Base-by-base conservation (phyloP, 23 tunicate species). In the Halocynthia roretzi region DNA sequence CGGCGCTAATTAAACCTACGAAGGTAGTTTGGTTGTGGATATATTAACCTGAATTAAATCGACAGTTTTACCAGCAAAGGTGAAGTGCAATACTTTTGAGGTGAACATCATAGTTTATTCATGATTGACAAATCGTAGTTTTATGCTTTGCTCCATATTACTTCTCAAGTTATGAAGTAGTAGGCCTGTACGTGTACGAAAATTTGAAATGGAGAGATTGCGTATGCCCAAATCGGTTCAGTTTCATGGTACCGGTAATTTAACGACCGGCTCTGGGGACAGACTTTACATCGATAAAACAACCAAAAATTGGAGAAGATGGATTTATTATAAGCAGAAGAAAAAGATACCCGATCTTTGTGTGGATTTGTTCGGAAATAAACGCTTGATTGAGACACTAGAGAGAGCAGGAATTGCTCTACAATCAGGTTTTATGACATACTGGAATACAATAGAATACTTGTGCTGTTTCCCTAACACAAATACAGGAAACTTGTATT, bases 301-400 rank as follows among this genome's bases (percentile, higher is more conserved):
- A 51, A 82, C 93, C 12, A 87, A 70, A 62, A 61, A 71, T 63
- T 87, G 83, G 83, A 67, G 95, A 7, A 80, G 87, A 15, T 88
- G 95, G 95, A 72, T 83, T 18, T 88, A 88, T 66, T 82, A 55
- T 76, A 88, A 88, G 68, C 60, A 62, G 75, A 82, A 88, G 67
- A 83, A 88, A 53, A 62, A 52, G 40, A 83, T 88, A 55, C 95
- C 95, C 15, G 82, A 83, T n/a, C 64, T 88, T 10, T 78, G 87
- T 65, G 81, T 82, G 0, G 75, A 83, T 79, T 52, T 78, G 11
- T 88, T 61, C 48, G 95, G 84, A 17, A 88, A 83, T 61, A 83
- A 83, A 73, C 10, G 70, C 9, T 57, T 88, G 8, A 88, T 88
- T 50, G 95, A 88, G 57, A 72, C 53, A 9, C 55, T 88, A 18